Evolutionary conservation across 2,888 invertebrate species (phyloP), one percentile per base, ranked within the genome.

Genomic region (Augochlorella aurata): DNA sequence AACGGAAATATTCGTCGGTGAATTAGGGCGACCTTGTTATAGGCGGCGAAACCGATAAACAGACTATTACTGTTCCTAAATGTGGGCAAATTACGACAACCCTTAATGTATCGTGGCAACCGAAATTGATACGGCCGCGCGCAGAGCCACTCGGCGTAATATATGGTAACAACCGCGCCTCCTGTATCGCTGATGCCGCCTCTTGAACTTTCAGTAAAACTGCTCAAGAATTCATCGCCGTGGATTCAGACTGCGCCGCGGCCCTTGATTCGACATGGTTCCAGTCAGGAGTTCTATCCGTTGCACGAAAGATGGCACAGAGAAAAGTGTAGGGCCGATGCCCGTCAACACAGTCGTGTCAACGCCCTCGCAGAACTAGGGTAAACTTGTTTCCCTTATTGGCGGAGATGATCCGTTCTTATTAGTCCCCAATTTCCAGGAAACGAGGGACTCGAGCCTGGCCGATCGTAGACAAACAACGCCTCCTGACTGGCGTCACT

Each of bases 1-100:
- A 47, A 77, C 54, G 66, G 72, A 72, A 77, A 79, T 76, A 79
- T 79, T 69, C 68, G 69, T 76, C 21, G 78, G 63, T 68, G 68
- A 75, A 75, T 75, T 61, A 61, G 68, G 47, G 24, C 58, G 65
- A 65, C 72, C 72, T 72, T 63, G 61, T 72, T 72, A 72, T 47
- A 61, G 71, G n/a, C 71, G 58, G 58, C 71, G 71, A 61, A 71
- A 71, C 71, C 71, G 71, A 71, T 71, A 71, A 71, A 71, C 71
- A 71, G 71, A 71, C 71, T 71, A 71, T 71, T 58, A 71, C 71
- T 58, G 71, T 71, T 71, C 58, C 58, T 29, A 71, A 71, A 71
- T 61, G 58, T 44, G 71, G 71, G 71, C 71, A 71, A 71, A 71
- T 71, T 71, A 71, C 70, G 70, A 71, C 71, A 71, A 54, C 71